Evolutionary conservation across 2,888 invertebrate species (phyloP).

Genomic region (Orthosia incerta): DNA sequence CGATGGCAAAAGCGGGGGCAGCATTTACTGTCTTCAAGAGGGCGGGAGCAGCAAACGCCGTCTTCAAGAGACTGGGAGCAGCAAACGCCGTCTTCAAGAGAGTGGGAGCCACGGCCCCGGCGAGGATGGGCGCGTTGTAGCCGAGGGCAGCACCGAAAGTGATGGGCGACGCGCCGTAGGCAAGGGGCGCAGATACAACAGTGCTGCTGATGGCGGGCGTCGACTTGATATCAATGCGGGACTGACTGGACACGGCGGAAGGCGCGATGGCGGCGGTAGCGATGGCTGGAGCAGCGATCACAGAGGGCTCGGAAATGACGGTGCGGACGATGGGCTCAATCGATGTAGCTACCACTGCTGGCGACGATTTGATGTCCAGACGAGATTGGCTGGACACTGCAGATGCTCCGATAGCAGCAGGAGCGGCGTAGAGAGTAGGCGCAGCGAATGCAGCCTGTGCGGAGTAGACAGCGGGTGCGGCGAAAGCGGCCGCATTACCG

Average conservation of each 20-base stretch:
- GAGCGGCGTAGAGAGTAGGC: slow-evolving; percentile 62
- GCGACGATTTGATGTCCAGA: slow-evolving; percentile 79
- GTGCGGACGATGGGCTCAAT: slow-evolving; percentile 64
- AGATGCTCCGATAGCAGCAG: slow-evolving; percentile 36
- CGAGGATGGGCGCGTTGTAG: slow-evolving; percentile 72
- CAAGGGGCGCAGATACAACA: slow-evolving; percentile 70
- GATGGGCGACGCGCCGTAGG: slow-evolving; percentile 75
- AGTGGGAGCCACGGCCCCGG: slow-evolving; percentile 39
- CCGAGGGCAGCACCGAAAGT: slow-evolving; percentile 70
- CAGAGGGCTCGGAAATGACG: slow-evolving; percentile 64
- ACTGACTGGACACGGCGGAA: slow-evolving; percentile 81
- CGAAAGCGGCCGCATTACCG: slow-evolving; percentile 56
- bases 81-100: slow-evolving; percentile 43
- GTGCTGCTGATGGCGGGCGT: slow-evolving; percentile 82
- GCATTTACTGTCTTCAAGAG: slow-evolving; percentile 54
- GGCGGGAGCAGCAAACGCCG: too few relatives aligned
- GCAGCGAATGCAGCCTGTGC: slow-evolving; percentile 52
- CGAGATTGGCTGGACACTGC: slow-evolving; percentile 74
- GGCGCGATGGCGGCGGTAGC: slow-evolving; percentile 70
- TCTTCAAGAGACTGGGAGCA: too few relatives aligned
- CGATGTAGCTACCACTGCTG: slow-evolving; percentile 75
- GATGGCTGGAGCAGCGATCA: slow-evolving; percentile 66
- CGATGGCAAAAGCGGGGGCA: slow-evolving; percentile 65
- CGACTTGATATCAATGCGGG: slow-evolving; percentile 82
- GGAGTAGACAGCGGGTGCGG: slow-evolving; percentile 59